Percentiles rank a stretch among this genome's conserved stretches.
phyloP scores from a whole-genome alignment of 2,113 vertebrate genomes.

The Petromus typicus region DNA sequence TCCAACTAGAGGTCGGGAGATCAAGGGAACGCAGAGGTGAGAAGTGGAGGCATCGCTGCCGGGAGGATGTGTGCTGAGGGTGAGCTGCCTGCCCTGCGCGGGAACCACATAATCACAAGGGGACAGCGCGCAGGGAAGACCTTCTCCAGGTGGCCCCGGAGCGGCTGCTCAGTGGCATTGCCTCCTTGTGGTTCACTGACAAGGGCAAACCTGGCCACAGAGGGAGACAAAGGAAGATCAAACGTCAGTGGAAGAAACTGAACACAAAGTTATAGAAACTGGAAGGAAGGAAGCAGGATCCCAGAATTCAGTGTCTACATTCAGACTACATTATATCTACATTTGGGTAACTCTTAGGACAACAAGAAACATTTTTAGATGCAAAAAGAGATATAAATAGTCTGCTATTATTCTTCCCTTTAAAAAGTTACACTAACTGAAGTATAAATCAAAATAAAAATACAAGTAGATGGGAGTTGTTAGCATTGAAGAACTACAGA shows the following conservation, averaged over 20 bases:
- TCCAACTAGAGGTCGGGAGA: background rate
- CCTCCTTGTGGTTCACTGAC: background rate
- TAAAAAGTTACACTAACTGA: conserved; percentile 42
- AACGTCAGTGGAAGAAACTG: background rate
- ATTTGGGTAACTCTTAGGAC: conserved; percentile 24
- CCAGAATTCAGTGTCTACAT: background rate
- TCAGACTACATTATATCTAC: background rate
- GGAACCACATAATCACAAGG: background rate
- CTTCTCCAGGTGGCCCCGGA: background rate
- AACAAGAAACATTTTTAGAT: conserved; percentile 53
- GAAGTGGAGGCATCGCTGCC: background rate
- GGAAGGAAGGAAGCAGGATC: background rate
- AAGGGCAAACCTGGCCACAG: background rate
- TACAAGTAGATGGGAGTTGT: conserved; percentile 31
- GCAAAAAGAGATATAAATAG: conserved; percentile 65
- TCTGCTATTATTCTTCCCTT: conserved; percentile 3
- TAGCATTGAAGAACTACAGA: conserved; percentile 33
- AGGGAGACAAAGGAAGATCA: background rate
- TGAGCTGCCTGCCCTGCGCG: background rate
- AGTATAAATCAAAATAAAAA: conserved; percentile 65
- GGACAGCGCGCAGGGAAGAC: background rate
- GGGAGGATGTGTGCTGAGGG: background rate
- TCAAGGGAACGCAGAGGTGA: background rate
- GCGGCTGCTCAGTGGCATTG: background rate
- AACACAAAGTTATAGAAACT: conserved; percentile 4